A percentile compares a stretch with the other conserved stretches of the same genome.
Evolutionary conservation across 30 jellyfish, hydroid and myxozoan species (phyloP).

Genomic region (Pelagia noctiluca): DNA sequence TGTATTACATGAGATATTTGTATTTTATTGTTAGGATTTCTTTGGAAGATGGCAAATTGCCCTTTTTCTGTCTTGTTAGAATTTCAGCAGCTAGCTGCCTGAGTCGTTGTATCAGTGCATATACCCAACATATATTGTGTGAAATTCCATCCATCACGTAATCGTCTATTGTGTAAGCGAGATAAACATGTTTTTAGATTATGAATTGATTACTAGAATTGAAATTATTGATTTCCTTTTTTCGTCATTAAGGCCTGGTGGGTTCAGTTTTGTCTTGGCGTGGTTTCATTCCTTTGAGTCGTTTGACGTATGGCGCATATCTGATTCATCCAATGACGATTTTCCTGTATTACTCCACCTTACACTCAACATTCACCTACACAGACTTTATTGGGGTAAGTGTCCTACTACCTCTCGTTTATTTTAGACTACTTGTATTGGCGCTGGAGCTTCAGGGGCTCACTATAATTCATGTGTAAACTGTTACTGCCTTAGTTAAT

Average conservation of each 20-base stretch:
- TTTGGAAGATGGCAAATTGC: no score
- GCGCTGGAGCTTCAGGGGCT: neutral
- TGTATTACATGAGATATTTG: no score
- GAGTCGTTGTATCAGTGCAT: no score
- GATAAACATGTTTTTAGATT: no score
- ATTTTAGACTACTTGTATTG: neutral
- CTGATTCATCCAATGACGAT: constrained; percentile 79
- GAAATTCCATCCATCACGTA: no score
- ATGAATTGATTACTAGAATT: no score
- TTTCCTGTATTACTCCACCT: constrained; percentile 33
- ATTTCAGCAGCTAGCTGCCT: no score
- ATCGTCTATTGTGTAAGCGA: no score
- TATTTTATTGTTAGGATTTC: no score
- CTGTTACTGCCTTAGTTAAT: neutral
- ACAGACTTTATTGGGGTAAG: constrained; percentile 75
- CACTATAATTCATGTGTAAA: neutral
- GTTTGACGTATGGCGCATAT: constrained; percentile 89
- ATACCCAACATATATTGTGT: no score
- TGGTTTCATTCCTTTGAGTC: constrained; percentile 88
- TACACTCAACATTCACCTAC: constrained; percentile 52
- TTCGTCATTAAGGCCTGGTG: constrained; percentile 61
- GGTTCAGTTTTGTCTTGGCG: constrained; percentile 85
- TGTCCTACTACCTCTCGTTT: neutral
- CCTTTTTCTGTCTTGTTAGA: no score
- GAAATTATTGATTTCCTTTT: no score